Conservation (phyloP, 2,888 invertebrate species). For the Uloborus plumipes region DNA sequence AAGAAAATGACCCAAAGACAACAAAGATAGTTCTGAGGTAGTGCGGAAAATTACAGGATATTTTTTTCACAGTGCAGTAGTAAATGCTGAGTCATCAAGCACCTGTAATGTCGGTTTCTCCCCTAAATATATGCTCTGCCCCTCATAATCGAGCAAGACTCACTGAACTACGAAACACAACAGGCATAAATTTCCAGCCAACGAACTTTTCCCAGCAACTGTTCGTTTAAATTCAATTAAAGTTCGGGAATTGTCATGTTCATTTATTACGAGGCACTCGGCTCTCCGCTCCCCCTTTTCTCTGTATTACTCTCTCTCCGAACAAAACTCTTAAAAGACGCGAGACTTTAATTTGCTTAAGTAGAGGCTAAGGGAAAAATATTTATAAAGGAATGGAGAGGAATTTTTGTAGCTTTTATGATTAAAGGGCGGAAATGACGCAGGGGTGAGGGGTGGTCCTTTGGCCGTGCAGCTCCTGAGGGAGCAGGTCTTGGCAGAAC, state of each 20-base stretch:
- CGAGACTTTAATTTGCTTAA: conserved; percentile 61
- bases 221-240: conserved; percentile 65
- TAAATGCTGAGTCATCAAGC: neutral
- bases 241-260: conserved; percentile 65
- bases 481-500: too few relatives aligned
- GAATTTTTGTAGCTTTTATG: conserved; percentile 62
- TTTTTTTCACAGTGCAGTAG: too few relatives aligned
- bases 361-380: conserved; percentile 53
- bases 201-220: conserved; percentile 56
- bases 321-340: conserved; percentile 27
- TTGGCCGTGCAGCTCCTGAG: neutral
- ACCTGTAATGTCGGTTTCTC: conserved; percentile 11
- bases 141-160: conserved; percentile 27
- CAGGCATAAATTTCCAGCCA: conserved; percentile 57
- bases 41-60: too few relatives aligned
- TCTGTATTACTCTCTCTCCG: conserved; percentile 12
- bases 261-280: conserved; percentile 45
- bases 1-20: too few relatives aligned
- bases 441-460: conserved; percentile 2
- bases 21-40: too few relatives aligned
- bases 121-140: conserved; percentile 34
- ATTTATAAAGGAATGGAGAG: conserved; percentile 54
- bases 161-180: conserved; percentile 61
- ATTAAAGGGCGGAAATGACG: conserved; percentile 62
- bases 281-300: neutral